Base-by-base conservation (phyloP, 1,140 invertebrate genomes). In the Eupristina koningsbergeri region DNA sequence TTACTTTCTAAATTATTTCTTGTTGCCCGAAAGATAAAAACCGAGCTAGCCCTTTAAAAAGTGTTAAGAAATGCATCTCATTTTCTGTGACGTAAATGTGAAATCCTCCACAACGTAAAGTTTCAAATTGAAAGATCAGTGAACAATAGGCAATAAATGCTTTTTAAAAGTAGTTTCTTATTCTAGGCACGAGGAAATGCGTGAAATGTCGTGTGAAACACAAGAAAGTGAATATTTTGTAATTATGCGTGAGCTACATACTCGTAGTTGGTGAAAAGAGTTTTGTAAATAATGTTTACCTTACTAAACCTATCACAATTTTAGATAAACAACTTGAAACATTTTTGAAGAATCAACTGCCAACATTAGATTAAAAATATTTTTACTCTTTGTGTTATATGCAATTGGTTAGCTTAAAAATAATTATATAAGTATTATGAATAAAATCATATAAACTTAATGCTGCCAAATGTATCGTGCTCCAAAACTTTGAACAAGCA, bases 81-180 rank as follows among this genome's bases (percentile, higher is more conserved):
- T 63, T 29, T 64, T 67, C 15, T 67, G 36, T 67, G 17, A 39
- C 11, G 71, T 19, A 45, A 71, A 77, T 78, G 63, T 50, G 47
- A 83, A 83, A 78, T 78, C 13, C 41, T n/a, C 53, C 47, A 29
- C 63, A 13, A 53, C 22, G n/a, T 69, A 77, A 29, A 63, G 47
- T 83, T 63, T 41, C 64, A n/a, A 83, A 83, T 83, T 83, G 82
- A 83, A 83, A 73, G 58, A 83, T 79, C 82, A 83, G 58, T n/a
- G 64, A 71, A 79, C 76, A 83, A 83, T 78, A 22, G 75, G 82
- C 45, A 83, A 79, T 83, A 83, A 83, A 83, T 79, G 82, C n/a
- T 64, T 41, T 67, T 34, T 53, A 41, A 58, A 53, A 58, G 75
- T 31, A 22, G 0, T n/a, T 15, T 41, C 41, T 26, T 31, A 19